A percentile compares a stretch with the other conserved stretches of the same genome.
Evolutionary conservation across 2,797 vertebrate species (phyloP).

Genomic region (Molossus molossus): DNA sequence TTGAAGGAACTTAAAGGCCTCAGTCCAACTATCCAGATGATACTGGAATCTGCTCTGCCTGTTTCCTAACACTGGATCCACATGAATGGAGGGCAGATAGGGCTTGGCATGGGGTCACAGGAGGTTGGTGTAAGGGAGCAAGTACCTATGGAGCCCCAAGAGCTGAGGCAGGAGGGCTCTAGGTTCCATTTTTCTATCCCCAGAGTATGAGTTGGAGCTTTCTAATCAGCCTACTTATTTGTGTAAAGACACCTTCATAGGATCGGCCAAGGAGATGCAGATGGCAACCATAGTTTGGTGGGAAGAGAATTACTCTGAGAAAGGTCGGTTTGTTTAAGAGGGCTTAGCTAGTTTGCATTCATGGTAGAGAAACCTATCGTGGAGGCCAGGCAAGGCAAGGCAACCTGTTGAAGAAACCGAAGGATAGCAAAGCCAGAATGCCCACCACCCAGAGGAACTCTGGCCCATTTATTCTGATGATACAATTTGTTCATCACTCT

Average conservation of each 20-base stretch:
- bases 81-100: not conserved
- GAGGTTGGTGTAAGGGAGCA: not conserved
- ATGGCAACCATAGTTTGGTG: not conserved
- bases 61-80: not conserved
- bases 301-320: slow-evolving; percentile 47
- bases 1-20: slow-evolving; percentile 53
- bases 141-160: no score
- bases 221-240: not conserved
- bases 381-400: not conserved
- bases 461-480: not conserved
- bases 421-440: slow-evolving; percentile 42
- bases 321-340: slow-evolving; percentile 61
- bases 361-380: slow-evolving; percentile 9
- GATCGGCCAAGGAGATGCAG: not conserved
- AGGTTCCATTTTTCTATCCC: slow-evolving; percentile 21
- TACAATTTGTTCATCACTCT: not conserved
- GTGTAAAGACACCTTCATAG: slow-evolving; percentile 30
- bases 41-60: slow-evolving; percentile 9
- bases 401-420: slow-evolving; percentile 27
- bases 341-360: slow-evolving; percentile 32
- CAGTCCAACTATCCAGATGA: not conserved
- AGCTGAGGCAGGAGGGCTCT: not conserved
- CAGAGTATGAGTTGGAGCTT: not conserved
- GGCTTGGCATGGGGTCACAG: not conserved
- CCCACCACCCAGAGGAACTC: not conserved